Base-by-base conservation (phyloP, 2,888 invertebrate species). In the Torymus aiolomorphi region DNA sequence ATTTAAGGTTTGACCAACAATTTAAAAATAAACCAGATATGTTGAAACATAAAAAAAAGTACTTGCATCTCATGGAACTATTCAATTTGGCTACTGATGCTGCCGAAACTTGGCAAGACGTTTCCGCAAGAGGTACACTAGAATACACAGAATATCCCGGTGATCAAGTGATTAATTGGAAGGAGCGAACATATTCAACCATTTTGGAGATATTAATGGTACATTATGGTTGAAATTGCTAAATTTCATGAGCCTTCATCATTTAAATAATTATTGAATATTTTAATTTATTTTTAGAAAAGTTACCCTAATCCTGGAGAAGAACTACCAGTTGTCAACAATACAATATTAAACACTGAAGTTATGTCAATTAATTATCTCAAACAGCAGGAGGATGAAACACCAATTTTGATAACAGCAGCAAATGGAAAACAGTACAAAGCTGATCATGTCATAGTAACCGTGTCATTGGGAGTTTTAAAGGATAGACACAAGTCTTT, bases 381-480 rank as follows among this genome's bases (percentile, higher is more conserved):
- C 3, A 24, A 24, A 24, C 2, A 24, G 24, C 24, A 2, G 24
- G 24, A 24, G 3, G 3, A 24, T 24, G 2, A 24, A 24, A 24
- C 85, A 0, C 84, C 93, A 92, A 42, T 88, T 12, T 77, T 80
- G 8, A 80, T 78, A 4, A 91, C 93, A 0, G 86, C 88, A 83
- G 87, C 87, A 42, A 93, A 94, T 85, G 94, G 93, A 0, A 86
- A 91, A 0, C 82, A 84, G 0, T 94, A 92, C 83, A 87, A 85
- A 42, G 94, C 94, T 0, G 93, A 93, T 84, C 93, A 93, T 85
- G 94, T 94, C 0, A 93, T 96, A 52, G 90, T 94, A 0, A 95
- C 96, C 0, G 91, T 93, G 0, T 94, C 95, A 0, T 87, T 96
- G 0, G 95, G 95, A 0, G 94, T 94, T 0, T 88, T 96, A n/a